A percentile compares a stretch with the other conserved stretches of the same genome.
phyloP scores from a whole-genome alignment of 2,888 invertebrate species.

The Tyria jacobaeae region DNA sequence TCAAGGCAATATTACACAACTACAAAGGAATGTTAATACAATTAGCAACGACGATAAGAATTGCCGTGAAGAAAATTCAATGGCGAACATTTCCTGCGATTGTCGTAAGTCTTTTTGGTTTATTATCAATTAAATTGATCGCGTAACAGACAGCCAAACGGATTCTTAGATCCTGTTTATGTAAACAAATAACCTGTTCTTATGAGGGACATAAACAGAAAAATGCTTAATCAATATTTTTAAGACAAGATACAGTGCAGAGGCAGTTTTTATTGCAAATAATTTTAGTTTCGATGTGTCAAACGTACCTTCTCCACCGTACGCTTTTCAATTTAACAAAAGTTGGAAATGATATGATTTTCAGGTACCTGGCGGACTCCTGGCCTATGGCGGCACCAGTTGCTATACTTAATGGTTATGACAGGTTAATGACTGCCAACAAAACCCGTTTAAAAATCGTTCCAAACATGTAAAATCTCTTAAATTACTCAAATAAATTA shows the following conservation, averaged over 20 bases:
- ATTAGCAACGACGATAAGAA: conserved; percentile 51
- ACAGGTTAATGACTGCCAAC: no score
- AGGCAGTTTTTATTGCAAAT: not conserved
- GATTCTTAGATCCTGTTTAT: conserved; percentile 6
- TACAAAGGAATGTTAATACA: conserved; percentile 47
- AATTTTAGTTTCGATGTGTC: not conserved
- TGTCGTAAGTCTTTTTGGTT: conserved; percentile 32
- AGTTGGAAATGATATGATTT: no score
- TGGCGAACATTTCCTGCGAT: conserved; percentile 50
- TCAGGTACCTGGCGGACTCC: no score
- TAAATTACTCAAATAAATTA: no score
- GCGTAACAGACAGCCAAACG: not conserved
- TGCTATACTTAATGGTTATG: no score
- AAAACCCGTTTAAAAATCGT: no score
- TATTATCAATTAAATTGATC: conserved; percentile 41
- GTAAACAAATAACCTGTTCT: not conserved
- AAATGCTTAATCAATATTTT: not conserved
- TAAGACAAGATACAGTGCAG: not conserved
- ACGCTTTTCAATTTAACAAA: no score
- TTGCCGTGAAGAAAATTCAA: conserved; percentile 47
- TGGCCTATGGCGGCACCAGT: no score
- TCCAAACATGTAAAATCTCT: no score
- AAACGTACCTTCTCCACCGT: no score
- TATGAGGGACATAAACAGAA: not conserved
- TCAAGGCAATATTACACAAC: conserved; percentile 47